A percentile compares a stretch with the other conserved stretches of the same genome.
phyloP scores from a whole-genome alignment of 2,113 vertebrate species.

The Channa argus region DNA sequence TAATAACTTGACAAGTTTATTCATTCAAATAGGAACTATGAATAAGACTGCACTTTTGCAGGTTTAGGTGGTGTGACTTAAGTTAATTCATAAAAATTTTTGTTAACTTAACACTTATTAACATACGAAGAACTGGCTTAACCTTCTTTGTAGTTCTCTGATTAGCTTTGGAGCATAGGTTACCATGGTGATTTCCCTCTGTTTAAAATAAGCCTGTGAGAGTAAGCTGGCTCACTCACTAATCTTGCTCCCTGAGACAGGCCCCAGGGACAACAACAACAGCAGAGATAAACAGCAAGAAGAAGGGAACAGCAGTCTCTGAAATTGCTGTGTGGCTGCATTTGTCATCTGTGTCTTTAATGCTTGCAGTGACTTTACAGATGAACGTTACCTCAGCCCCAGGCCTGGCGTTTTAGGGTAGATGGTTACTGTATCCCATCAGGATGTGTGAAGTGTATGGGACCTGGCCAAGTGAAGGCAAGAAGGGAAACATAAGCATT shows the following conservation, averaged over 20 bases:
- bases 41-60: neutral
- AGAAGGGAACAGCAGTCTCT: conserved; percentile 38
- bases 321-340: conserved; percentile 42
- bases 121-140: neutral
- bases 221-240: conserved; percentile 22
- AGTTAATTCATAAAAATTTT: neutral
- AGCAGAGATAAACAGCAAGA: conserved; percentile 52
- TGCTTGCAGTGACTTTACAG: conserved; percentile 43
- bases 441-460: conserved; percentile 42
- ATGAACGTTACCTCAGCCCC: conserved; percentile 50
- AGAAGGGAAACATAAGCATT: neutral
- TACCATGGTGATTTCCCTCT: conserved; percentile 1
- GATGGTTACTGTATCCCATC: conserved; percentile 37
- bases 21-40: neutral
- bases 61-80: neutral
- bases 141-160: conserved; percentile 1
- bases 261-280: conserved; percentile 52
- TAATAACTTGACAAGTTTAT: too few relatives aligned
- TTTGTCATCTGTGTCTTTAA: conserved; percentile 62
- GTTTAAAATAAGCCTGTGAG: conserved; percentile 24
- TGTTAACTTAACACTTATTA: neutral
- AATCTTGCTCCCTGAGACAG: conserved; percentile 43
- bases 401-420: conserved; percentile 39
- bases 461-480: conserved; percentile 12
- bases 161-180: conserved; percentile 10